These are phyloP conservation scores for Pinna nobilis DNA, from an alignment of 1,140 invertebrate genomes.

Conservation along the genomic window DNA sequence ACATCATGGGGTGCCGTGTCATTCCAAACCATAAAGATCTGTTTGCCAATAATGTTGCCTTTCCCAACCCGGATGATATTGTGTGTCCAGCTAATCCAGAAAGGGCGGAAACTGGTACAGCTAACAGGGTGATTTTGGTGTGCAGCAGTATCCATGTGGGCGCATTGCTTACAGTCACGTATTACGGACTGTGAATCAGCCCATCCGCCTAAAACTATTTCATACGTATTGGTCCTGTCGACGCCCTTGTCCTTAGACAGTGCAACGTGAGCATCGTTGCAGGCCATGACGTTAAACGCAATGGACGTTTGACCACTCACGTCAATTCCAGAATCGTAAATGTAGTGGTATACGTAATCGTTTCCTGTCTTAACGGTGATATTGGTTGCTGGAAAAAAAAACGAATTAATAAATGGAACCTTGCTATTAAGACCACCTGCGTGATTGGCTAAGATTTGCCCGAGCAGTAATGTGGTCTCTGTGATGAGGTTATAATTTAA, in stretches of 20 bases:
- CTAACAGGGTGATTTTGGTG: constrained; percentile 27
- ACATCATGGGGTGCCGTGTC: constrained; percentile 47
- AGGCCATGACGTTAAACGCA: constrained; percentile 52
- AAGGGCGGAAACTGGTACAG: constrained; percentile 36
- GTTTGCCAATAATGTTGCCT: constrained; percentile 43
- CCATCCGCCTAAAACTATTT: constrained; percentile 60
- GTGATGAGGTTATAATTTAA: too few relatives aligned
- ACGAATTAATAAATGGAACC: neutral
- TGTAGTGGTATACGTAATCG: constrained; percentile 43
- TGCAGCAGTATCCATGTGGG: constrained; percentile 19
- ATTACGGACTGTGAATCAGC: constrained; percentile 45
- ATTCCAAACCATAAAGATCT: constrained; percentile 47
- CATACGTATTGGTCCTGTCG: constrained; percentile 42
- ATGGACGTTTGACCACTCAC: constrained; percentile 39
- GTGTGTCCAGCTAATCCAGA: constrained; percentile 56
- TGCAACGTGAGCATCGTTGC: constrained; percentile 56
- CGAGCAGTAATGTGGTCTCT: too few relatives aligned
- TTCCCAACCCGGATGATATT: constrained; percentile 45
- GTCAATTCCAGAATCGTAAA: constrained; percentile 38
- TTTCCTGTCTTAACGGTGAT: constrained; percentile 37
- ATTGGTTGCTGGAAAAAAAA: constrained; percentile 2
- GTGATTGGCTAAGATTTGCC: too few relatives aligned
- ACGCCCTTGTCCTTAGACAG: constrained; percentile 40
- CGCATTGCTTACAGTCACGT: constrained; percentile 46
- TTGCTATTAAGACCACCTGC: neutral